Percentiles rank a stretch among this genome's conserved stretches.
Evolutionary conservation across 2,113 vertebrate species (phyloP).

Genomic region (Struthidea cinerea): DNA sequence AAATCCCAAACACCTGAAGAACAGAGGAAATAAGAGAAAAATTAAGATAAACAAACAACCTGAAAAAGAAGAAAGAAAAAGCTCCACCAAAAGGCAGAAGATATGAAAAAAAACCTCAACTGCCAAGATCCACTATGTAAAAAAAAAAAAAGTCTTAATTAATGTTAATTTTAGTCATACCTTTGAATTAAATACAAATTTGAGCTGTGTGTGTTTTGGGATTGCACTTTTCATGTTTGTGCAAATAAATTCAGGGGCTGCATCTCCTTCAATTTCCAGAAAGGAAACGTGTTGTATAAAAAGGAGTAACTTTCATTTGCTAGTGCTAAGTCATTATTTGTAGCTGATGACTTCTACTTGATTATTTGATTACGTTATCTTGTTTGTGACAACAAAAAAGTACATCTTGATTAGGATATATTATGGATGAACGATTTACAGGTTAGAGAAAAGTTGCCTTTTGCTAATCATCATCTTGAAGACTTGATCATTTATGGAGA

Average conservation of each 20-base stretch:
- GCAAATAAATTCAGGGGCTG: neutral
- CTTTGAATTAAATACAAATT: neutral
- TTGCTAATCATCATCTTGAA: neutral
- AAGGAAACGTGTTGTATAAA: neutral
- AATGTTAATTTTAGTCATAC: neutral
- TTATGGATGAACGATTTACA: neutral
- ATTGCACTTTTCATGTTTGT: neutral
- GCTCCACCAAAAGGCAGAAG: neutral
- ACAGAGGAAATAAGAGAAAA: neutral
- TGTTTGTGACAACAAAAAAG: neutral
- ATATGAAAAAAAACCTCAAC: neutral
- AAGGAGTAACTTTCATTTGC: neutral
- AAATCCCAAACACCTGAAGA: neutral
- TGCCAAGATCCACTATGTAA: neutral
- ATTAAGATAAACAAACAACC: neutral
- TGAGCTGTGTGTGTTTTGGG: neutral
- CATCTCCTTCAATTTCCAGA: neutral
- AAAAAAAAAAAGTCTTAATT: neutral
- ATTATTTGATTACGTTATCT: neutral
- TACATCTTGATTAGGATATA: neutral
- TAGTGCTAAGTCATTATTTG: neutral
- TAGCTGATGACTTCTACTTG: neutral
- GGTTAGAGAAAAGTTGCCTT: neutral
- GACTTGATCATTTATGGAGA: neutral
- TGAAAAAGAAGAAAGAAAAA: neutral